Percentiles rank a stretch among this genome's conserved stretches.
These are phyloP conservation scores for Apostichopus californicus DNA, from an alignment of 35 echinoderm and acorn worm genomes.

Conservation along the genomic window DNA sequence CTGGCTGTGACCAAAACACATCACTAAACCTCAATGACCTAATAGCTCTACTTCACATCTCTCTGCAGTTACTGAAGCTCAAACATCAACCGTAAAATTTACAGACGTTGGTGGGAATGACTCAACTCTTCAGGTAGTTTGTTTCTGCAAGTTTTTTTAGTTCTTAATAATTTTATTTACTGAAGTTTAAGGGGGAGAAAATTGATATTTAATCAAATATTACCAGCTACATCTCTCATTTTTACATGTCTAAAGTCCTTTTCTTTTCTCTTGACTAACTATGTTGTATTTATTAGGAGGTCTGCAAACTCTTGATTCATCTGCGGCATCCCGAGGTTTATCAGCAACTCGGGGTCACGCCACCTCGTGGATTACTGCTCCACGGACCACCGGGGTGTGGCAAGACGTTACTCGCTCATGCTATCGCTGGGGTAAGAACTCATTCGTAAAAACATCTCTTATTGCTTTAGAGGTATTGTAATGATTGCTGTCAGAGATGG, in stretches of 20 bases:
- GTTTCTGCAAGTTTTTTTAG: too few species aligned
- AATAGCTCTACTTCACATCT: not conserved
- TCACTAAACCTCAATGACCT: too few species aligned
- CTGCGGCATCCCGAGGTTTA: slow-evolving; percentile 95
- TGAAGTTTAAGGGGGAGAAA: too few species aligned
- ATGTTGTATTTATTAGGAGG: slow-evolving; percentile 54
- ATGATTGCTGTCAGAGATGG: too few species aligned
- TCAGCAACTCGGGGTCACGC: slow-evolving; percentile 87
- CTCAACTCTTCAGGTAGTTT: slow-evolving; percentile 78
- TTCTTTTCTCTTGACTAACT: not conserved
- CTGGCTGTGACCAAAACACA: too few species aligned
- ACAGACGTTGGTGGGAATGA: slow-evolving; percentile 93
- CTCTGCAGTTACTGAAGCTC: slow-evolving; percentile 76
- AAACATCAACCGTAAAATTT: slow-evolving; percentile 72
- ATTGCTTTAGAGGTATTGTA: too few species aligned
- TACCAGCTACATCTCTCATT: too few species aligned
- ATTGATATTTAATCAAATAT: too few species aligned
- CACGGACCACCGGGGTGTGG: slow-evolving; percentile 99
- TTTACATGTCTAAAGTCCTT: not conserved
- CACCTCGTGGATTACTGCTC: slow-evolving; percentile 84
- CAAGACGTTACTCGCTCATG: slow-evolving; percentile 91
- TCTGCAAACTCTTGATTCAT: slow-evolving; percentile 93
- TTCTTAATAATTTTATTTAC: too few species aligned
- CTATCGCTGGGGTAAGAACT: slow-evolving; percentile 91
- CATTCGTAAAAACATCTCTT: not conserved